phyloP scores from a whole-genome alignment of 2,113 vertebrate species.

The Tinamus guttatus region DNA sequence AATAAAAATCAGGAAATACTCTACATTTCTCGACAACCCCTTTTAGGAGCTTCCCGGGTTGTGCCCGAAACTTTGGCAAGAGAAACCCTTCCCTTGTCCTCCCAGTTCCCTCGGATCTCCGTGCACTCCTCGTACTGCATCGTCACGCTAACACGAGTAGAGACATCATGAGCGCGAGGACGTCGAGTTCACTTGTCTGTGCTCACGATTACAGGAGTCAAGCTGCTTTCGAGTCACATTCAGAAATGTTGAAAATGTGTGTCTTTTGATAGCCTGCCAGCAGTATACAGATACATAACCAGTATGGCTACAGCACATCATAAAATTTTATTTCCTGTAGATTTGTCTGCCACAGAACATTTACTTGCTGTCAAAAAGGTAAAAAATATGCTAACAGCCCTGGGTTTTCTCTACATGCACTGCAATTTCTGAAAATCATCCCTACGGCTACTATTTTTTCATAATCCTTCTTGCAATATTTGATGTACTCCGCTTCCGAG shows the following conservation, averaged over 20 bases:
- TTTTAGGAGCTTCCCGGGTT: background rate
- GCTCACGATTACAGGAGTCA: slow-evolving; percentile 60
- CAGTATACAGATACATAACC: slow-evolving; percentile 52
- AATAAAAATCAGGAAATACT: background rate
- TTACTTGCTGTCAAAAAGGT: slow-evolving; percentile 69
- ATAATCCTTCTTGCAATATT: slow-evolving; percentile 30
- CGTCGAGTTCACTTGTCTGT: slow-evolving; percentile 21
- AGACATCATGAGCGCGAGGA: background rate
- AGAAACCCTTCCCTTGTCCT: background rate
- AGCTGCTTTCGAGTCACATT: slow-evolving; percentile 66
- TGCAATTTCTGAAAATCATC: slow-evolving; percentile 58
- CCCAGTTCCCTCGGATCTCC: slow-evolving; percentile 3
- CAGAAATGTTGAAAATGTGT: background rate
- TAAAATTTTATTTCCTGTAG: slow-evolving; percentile 73
- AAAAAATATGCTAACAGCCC: slow-evolving; percentile 62
- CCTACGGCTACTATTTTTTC: slow-evolving; percentile 52
- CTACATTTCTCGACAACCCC: background rate
- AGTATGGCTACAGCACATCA: slow-evolving; percentile 35
- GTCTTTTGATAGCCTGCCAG: slow-evolving; percentile 65
- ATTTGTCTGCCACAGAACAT: slow-evolving; percentile 75
- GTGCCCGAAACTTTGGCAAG: background rate
- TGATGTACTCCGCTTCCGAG: slow-evolving; percentile 54
- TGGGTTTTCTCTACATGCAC: slow-evolving; percentile 16
- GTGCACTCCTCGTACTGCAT: background rate
- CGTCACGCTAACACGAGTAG: background rate